Base-by-base conservation (phyloP, 2,797 vertebrate genomes). In the Okamejei kenojei region DNA sequence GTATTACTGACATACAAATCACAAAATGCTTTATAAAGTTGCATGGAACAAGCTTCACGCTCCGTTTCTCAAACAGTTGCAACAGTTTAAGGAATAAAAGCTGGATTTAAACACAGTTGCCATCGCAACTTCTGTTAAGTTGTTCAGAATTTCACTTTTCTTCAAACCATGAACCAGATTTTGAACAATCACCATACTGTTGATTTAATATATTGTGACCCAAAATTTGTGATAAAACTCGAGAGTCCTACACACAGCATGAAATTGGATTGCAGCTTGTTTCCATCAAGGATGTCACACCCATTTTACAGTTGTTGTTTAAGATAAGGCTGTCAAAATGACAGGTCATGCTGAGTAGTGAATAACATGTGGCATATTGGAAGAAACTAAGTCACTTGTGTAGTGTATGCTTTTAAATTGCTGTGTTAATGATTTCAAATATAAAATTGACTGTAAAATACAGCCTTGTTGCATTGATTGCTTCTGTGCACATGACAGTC, bases 1-100 rank as follows among this genome's bases (percentile, higher is more conserved):
- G 21, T 88, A 88, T 68, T 88, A 65, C 29, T 88, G 84, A 65
- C 15, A 88, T 88, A 29, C 54, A 58, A 86, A 63, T 86, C 26
- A 32, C 32, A 68, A 21, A 32, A 32, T 45, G n/a, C 63, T 88
- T 65, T 68, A 68, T 88, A 21, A 88, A 88, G 84, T 35, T 32
- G 1, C 84, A 88, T 32, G 65, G 84, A 35, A 9, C 15, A 68
- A 65, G 35, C n/a, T 32, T 32, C 17, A 88, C 19, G 13, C 26
- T 68, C 61, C 61, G 17, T 88, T 79, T 68, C 13, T 65, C 21
- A 9, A 65, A 68, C 21, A 88, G 32, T 88, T 35, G 63, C 61
- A 7, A n/a, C 13, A 68, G n/a, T 21, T 68, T 63, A 35, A 19
- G n/a, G 65, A 88, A 65, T 35, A 68, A 63, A 88, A 88, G n/a